These are phyloP conservation scores for Passer domesticus DNA, from an alignment of 2,113 vertebrate genomes.

Conservation along the genomic window DNA sequence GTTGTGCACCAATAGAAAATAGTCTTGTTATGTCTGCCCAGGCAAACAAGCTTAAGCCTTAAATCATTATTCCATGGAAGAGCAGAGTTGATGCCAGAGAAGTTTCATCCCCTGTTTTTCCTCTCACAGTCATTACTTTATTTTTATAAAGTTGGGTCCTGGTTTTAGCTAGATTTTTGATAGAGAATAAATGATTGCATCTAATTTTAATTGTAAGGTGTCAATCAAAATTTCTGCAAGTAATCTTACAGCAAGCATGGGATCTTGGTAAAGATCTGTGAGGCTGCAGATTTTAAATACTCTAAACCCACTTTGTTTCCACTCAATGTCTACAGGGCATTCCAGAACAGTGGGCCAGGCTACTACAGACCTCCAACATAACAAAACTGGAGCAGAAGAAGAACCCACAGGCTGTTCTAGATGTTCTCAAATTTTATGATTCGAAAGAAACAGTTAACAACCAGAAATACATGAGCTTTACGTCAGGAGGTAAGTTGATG, in stretches of 20 bases:
- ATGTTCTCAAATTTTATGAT: conserved; percentile 98
- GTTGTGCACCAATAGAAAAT: conserved; percentile 58
- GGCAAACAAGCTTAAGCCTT: conserved; percentile 71
- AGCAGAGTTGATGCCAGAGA: conserved; percentile 72
- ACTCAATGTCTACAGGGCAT: conserved; percentile 84
- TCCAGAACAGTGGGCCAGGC: conserved; percentile 96
- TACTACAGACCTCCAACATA: conserved; percentile 98
- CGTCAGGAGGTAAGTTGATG: conserved; percentile 87
- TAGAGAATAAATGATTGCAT: conserved; percentile 76
- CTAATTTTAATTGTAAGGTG: conserved; percentile 68
- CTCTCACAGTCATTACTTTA: conserved; percentile 73
- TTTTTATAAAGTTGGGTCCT: conserved; percentile 75
- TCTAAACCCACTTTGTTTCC: conserved; percentile 53
- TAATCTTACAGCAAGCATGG: conserved; percentile 76
- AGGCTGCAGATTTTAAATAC: not conserved
- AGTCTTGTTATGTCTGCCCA: conserved; percentile 73
- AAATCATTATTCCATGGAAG: conserved; percentile 73
- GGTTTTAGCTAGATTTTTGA: conserved; percentile 77
- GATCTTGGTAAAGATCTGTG: conserved; percentile 74
- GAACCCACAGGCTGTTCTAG: conserved; percentile 96
- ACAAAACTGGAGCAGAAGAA: conserved; percentile 99
- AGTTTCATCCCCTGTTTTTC: conserved; percentile 76
- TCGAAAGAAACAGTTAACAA: conserved; percentile 99
- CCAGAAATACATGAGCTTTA: conserved; percentile 99
- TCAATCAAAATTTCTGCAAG: conserved; percentile 67